Evolutionary conservation across 2,113 vertebrate species (phyloP).

Genomic region (Vanacampus margaritifer): DNA sequence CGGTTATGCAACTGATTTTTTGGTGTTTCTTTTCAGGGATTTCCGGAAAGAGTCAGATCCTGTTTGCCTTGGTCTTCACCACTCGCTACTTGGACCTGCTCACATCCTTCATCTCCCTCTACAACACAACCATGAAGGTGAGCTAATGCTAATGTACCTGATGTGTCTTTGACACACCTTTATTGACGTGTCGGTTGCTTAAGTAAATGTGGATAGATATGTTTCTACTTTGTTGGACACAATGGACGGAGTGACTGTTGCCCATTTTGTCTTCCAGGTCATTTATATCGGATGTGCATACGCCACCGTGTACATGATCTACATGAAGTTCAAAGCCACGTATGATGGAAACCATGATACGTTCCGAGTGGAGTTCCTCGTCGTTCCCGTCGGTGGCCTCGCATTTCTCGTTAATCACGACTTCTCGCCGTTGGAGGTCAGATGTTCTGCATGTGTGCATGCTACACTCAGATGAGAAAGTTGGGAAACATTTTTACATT

Average conservation of each 20-base stretch:
- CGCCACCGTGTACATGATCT: conserved; percentile 95
- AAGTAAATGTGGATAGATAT: not conserved
- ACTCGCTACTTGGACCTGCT: conserved; percentile 98
- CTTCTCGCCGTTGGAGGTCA: conserved; percentile 97
- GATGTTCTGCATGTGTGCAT: conserved; percentile 13
- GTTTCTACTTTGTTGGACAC: not conserved
- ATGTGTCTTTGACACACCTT: conserved; percentile 14
- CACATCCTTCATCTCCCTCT: conserved; percentile 96
- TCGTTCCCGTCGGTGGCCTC: conserved; percentile 92
- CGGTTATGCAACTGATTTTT: not conserved
- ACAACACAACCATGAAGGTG: conserved; percentile 99
- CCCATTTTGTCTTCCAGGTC: conserved; percentile 67
- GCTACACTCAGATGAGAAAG: not conserved
- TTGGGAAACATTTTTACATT: no score
- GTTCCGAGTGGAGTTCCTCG: conserved; percentile 95
- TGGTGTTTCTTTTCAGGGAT: conserved; percentile 79
- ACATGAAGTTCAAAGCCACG: conserved; percentile 95
- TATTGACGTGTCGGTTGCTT: conserved; percentile 35
- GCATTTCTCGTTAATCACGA: conserved; percentile 96
- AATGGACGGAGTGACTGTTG: fast-evolving
- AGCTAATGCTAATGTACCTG: not conserved
- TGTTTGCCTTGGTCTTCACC: conserved; percentile 97
- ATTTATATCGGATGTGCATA: conserved; percentile 95
- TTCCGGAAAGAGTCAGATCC: conserved; percentile 97
- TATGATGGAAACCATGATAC: conserved; percentile 98